phyloP scores from a whole-genome alignment of 1,140 invertebrate species.

The Bombus confusus region DNA sequence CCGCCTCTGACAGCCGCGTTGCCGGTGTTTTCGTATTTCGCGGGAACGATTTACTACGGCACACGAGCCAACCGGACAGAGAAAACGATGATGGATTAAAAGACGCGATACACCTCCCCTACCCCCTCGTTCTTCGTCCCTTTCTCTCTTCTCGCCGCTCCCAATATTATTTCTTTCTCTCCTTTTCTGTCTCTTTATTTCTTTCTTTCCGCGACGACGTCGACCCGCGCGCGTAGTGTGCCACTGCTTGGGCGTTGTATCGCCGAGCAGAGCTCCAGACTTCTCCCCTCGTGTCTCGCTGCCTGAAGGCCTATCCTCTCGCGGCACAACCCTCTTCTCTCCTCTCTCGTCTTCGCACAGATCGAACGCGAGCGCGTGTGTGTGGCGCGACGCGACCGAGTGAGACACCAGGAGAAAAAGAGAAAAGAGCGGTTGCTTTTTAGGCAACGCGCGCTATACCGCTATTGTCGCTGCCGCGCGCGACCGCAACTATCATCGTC shows the following conservation, averaged over 20 bases:
- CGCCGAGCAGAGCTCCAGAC: conserved; percentile 4
- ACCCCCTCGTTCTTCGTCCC: neutral
- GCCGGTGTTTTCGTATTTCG: conserved; percentile 71
- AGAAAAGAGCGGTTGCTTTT: conserved; percentile 45
- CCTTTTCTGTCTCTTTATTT: neutral
- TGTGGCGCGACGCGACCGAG: neutral
- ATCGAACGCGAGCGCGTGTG: conserved; percentile 20
- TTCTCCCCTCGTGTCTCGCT: conserved; percentile 25
- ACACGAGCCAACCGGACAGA: neutral
- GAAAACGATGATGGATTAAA: conserved; percentile 17
- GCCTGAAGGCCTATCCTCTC: conserved; percentile 28
- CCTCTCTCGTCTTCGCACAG: conserved; percentile 33
- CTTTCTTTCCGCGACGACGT: conserved; percentile 12
- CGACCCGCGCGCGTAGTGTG: neutral
- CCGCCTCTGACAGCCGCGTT: conserved; percentile 19
- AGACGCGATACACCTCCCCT: neutral
- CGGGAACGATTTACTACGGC: conserved; percentile 51
- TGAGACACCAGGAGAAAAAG: conserved; percentile 12
- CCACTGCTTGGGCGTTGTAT: conserved; percentile 30
- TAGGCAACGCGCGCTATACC: conserved; percentile 57
- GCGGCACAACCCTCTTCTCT: conserved; percentile 41
- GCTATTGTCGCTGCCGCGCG: neutral
- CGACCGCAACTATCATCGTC: neutral
- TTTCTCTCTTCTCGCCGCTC: too few relatives aligned
- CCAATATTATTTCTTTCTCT: neutral